These are phyloP conservation scores for Terrapene triunguis DNA, from an alignment of 2,113 vertebrate species.

Conservation along the genomic window DNA sequence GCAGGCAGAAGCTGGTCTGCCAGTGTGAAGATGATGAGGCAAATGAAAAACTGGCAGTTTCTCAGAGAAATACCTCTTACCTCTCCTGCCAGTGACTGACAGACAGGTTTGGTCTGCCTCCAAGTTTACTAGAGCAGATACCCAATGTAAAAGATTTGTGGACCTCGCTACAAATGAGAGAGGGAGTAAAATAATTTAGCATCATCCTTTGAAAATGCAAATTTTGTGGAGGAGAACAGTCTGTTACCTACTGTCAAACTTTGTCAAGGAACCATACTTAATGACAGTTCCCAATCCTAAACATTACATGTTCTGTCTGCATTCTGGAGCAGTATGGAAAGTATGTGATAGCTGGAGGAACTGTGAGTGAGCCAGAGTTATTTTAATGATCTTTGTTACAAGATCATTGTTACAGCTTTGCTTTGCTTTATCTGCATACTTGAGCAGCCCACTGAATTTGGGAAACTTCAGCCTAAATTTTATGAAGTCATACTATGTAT, in stretches of 20 bases:
- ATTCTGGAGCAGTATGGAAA: background rate
- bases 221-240: background rate
- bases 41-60: background rate
- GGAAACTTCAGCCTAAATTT: background rate
- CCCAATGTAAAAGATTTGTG: background rate
- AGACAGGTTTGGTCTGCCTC: background rate
- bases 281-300: background rate
- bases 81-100: background rate
- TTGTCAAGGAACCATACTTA: background rate
- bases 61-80: background rate
- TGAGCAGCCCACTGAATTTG: accelerated
- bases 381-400: accelerated
- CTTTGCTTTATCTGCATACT: background rate
- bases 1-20: background rate
- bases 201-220: background rate
- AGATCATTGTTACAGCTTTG: accelerated
- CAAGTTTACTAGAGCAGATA: background rate
- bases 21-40: background rate
- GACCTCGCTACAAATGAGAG: background rate
- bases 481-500: accelerated
- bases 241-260: background rate
- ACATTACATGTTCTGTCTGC: background rate
- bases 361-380: background rate
- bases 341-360: background rate
- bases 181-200: background rate